Conservation (phyloP, 2,888 invertebrate species). For the Brachycybe producta region DNA sequence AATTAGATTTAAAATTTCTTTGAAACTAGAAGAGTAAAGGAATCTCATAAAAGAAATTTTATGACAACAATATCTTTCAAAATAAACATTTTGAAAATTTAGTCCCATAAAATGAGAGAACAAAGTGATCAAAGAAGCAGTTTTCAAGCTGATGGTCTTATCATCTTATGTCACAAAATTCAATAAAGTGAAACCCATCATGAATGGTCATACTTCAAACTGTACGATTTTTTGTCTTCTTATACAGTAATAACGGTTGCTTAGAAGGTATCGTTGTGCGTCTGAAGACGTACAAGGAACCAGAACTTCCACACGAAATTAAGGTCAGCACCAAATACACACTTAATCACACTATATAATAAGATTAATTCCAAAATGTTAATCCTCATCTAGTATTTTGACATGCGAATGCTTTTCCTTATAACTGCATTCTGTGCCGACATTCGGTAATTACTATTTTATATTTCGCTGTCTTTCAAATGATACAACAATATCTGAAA, state of each 20-base stretch:
- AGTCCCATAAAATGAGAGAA: too few species aligned
- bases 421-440: constrained; percentile 67
- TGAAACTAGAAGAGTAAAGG: too few species aligned
- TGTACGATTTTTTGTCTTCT: too few species aligned
- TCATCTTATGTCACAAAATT: too few species aligned
- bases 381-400: constrained; percentile 46
- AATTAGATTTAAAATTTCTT: too few species aligned
- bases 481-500: background rate
- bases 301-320: constrained; percentile 51
- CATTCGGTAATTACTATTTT: constrained; percentile 34
- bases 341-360: background rate
- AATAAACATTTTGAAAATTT: too few species aligned
- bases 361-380: background rate
- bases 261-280: constrained; percentile 59
- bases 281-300: constrained; percentile 52
- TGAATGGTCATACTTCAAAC: too few species aligned
- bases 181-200: too few species aligned
- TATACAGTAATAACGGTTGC: constrained; percentile 42
- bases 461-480: background rate
- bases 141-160: too few species aligned
- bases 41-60: too few species aligned
- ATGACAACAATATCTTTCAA: too few species aligned
- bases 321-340: constrained; percentile 37
- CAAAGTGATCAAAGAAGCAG: too few species aligned
- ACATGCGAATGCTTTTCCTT: constrained; percentile 76